phyloP scores from a whole-genome alignment of 2,113 vertebrate genomes.

The Australoheros scitulus region DNA sequence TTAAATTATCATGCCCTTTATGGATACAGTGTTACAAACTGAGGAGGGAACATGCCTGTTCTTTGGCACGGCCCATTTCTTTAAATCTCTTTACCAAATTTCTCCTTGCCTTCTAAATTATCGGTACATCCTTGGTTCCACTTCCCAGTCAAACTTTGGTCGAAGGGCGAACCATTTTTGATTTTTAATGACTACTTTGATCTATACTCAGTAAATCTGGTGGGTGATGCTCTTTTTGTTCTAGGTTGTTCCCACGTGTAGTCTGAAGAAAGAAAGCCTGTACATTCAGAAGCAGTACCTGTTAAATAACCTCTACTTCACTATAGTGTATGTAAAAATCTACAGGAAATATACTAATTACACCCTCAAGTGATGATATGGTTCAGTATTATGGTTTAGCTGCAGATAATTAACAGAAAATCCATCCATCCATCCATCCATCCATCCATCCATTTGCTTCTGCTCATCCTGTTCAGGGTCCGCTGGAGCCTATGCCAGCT shows the following conservation, averaged over 20 bases:
- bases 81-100: background rate
- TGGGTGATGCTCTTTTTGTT: background rate
- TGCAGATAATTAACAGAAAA: no score
- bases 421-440: no score
- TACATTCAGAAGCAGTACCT: background rate
- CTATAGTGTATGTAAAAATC: background rate
- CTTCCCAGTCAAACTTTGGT: background rate
- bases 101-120: rapidly evolving
- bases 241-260: background rate
- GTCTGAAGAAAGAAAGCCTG: background rate
- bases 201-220: background rate
- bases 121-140: rapidly evolving
- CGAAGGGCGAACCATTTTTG: background rate
- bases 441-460: no score
- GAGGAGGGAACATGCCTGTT: background rate
- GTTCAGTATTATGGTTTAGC: background rate
- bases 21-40: background rate
- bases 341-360: background rate
- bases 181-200: rapidly evolving
- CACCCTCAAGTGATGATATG: rapidly evolving
- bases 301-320: background rate
- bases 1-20: background rate
- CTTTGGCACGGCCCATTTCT: background rate
- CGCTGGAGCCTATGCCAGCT: no score
- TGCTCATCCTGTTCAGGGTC: no score